phyloP scores from a whole-genome alignment of 1,140 invertebrate species.

The Oreohelix idahoensis region DNA sequence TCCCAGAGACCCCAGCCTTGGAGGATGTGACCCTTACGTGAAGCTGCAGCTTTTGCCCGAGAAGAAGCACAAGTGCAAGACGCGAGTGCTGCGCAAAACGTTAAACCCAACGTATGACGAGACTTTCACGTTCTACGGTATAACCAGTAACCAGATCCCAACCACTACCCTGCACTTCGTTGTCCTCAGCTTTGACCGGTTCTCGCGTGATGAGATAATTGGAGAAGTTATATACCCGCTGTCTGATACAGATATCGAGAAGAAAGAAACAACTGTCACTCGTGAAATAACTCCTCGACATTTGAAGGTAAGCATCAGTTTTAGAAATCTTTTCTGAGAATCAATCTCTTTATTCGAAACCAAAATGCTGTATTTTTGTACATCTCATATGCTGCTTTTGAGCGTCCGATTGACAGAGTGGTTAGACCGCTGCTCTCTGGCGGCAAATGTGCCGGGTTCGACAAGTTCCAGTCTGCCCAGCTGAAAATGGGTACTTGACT shows the following conservation, averaged over 20 bases:
- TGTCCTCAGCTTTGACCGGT: conserved; percentile 91
- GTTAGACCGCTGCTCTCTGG: too few relatives aligned
- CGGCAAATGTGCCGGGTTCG: too few relatives aligned
- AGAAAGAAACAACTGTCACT: conserved; percentile 62
- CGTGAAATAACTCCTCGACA: conserved; percentile 68
- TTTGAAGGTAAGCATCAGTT: conserved; percentile 60
- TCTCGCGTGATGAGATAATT: conserved; percentile 90
- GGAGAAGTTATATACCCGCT: conserved; percentile 80
- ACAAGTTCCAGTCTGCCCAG: too few relatives aligned
- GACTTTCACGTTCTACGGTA: conserved; percentile 86
- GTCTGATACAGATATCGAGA: conserved; percentile 71
- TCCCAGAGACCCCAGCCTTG: conserved; percentile 73
- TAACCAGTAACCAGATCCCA: conserved; percentile 81
- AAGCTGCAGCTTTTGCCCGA: conserved; percentile 89
- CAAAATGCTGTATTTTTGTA: too few relatives aligned
- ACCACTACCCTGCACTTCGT: conserved; percentile 84
- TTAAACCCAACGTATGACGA: conserved; percentile 91
- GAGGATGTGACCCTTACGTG: conserved; percentile 89
- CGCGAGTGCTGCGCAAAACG: conserved; percentile 87
- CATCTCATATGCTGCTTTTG: too few relatives aligned
- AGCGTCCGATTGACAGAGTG: too few relatives aligned
- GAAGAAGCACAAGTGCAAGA: conserved; percentile 89
- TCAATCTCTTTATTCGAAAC: too few relatives aligned
- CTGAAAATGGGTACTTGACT: too few relatives aligned
- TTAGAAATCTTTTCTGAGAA: too few relatives aligned